Conservation (phyloP, 1,140 invertebrate species). For the Heliconius himera region DNA sequence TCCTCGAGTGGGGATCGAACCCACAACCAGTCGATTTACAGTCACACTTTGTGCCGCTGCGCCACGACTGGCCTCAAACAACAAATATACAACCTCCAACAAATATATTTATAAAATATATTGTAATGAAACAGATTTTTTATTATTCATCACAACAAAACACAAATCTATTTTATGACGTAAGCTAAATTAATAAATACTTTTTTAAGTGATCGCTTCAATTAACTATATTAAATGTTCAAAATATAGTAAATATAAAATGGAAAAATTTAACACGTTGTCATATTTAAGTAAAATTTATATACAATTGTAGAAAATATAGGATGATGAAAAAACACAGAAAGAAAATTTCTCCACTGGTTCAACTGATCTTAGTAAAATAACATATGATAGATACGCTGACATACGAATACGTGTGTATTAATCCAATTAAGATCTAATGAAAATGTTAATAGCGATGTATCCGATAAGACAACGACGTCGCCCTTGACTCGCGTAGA, state of each 20-base stretch:
- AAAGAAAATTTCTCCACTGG: not conserved
- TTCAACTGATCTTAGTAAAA: not conserved
- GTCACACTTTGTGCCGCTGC: too few species aligned
- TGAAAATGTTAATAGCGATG: slow-evolving; percentile 39
- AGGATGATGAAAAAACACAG: not conserved
- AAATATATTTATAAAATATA: not conserved
- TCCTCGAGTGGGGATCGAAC: too few species aligned
- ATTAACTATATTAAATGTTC: not conserved
- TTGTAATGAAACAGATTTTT: not conserved
- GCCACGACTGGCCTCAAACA: too few species aligned
- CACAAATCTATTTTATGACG: not conserved
- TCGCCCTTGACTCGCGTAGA: slow-evolving; percentile 65
- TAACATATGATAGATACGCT: not conserved
- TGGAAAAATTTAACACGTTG: not conserved
- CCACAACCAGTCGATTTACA: too few species aligned
- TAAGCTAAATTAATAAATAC: not conserved
- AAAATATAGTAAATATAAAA: not conserved
- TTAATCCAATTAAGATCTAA: slow-evolving; percentile 7
- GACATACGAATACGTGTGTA: not conserved
- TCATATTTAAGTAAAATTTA: not conserved
- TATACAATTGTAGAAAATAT: not conserved
- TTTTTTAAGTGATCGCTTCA: not conserved
- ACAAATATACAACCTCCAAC: too few species aligned
- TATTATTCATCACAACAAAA: not conserved
- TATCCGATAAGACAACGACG: slow-evolving; percentile 42